phyloP scores from a whole-genome alignment of 2,888 invertebrate genomes.

The Rhogogaster chlorosoma region DNA sequence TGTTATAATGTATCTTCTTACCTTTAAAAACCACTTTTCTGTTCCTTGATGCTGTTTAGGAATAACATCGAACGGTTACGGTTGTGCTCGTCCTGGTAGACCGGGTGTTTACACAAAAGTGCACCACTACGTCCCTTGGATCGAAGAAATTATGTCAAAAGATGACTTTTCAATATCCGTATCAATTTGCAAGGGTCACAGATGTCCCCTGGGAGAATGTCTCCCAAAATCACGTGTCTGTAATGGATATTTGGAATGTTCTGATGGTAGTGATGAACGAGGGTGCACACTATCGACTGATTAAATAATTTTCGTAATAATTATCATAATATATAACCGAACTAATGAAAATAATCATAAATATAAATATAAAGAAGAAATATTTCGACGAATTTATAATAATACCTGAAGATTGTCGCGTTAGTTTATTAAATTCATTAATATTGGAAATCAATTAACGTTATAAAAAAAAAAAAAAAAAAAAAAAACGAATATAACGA shows the following conservation, averaged over 20 bases:
- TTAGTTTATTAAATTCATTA: background rate
- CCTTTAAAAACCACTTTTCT: background rate
- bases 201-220: conserved; percentile 89
- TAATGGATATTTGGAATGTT: conserved; percentile 89
- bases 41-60: conserved; percentile 75
- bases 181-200: conserved; percentile 82
- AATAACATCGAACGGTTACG: conserved; percentile 90
- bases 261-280: conserved; percentile 87
- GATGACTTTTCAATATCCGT: conserved; percentile 63
- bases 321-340: conserved; percentile 59
- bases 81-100: conserved; percentile 88
- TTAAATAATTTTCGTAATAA: background rate
- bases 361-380: background rate
- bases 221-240: conserved; percentile 86
- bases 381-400: background rate
- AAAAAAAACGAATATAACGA: background rate
- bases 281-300: conserved; percentile 78
- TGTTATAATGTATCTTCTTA: too few relatives aligned
- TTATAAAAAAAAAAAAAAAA: too few relatives aligned
- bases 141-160: conserved; percentile 80
- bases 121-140: conserved; percentile 87
- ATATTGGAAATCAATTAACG: background rate
- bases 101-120: conserved; percentile 92
- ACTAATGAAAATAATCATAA: background rate
- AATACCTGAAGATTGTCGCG: background rate